Evolutionary conservation across 2,888 invertebrate genomes (phyloP), one percentile per base, ranked within the genome.

Genomic region (Hypercompe scribonia): DNA sequence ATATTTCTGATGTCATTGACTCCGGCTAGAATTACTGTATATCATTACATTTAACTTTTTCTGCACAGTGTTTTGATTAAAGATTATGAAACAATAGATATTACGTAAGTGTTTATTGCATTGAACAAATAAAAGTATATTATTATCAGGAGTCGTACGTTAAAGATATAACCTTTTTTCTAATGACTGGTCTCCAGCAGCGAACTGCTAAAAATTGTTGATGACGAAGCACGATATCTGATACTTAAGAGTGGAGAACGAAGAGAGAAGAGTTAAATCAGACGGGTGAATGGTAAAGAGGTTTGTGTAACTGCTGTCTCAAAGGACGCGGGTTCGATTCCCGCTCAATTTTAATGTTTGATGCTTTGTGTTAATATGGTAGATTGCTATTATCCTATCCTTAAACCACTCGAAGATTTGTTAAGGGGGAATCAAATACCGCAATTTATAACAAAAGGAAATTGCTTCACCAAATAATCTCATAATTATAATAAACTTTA

Each of bases 11-110:
- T 66, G 58, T 71, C 65, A 50, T 42, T 75, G 71, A 76, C 75
- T 34, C 66, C 42, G 3, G 7, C 36, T 68, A 64, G 34, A 50
- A 70, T 67, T 63, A 36, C 33, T 67, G 61, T 34, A 63, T 72
- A 58, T 50, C 69, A 73, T 71, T 69, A 76, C 73, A 71, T 61
- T 31, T 61, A 34, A 46, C 28, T 66, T 50, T 69, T 72, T 73
- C 70, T 72, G 68, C 68, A 24, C 33, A 68, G 34, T 34, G 21
- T 66, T 46, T 34, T 42, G 67, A 50, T 50, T 68, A 33, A 15
- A 33, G 68, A 68, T 68, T 68, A 33, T 42, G 42, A 66, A 66
- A 66, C 65, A 66, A 42, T 31, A 15, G 65, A 10, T 65, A 65
- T 42, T 66, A 39, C 8, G 42, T 42, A 31, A 54, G 33, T 31